These are phyloP conservation scores for Eulemur macaco DNA, from an alignment of 2,113 vertebrate genomes.

Conservation along the genomic window DNA sequence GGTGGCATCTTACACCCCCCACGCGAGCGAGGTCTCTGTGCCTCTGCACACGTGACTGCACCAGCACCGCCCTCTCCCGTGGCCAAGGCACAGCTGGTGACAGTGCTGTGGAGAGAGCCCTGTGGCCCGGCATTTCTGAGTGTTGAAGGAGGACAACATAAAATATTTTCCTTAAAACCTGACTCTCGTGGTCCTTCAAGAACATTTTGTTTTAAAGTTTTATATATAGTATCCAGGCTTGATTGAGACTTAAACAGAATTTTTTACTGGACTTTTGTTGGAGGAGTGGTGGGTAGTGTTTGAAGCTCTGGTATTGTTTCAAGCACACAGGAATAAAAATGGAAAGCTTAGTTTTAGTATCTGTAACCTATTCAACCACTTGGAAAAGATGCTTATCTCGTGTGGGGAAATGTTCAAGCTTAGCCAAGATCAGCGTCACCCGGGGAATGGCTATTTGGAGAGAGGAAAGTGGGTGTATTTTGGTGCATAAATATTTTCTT, in stretches of 20 bases:
- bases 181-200: background rate
- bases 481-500: background rate
- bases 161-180: background rate
- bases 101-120: background rate
- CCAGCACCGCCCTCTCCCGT: accelerated
- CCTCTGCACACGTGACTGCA: accelerated
- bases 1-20: background rate
- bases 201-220: background rate
- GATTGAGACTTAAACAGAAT: background rate
- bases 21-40: accelerated
- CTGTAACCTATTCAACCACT: background rate
- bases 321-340: accelerated
- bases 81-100: accelerated
- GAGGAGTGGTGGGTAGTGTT: accelerated
- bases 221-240: background rate
- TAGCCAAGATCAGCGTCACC: no score
- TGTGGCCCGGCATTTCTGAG: accelerated
- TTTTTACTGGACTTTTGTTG: background rate
- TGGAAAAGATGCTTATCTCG: background rate
- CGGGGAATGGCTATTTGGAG: background rate
- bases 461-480: background rate
- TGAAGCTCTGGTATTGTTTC: no score
- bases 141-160: background rate
- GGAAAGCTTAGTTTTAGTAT: no score
- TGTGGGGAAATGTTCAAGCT: accelerated